Conservation (phyloP, 2,888 invertebrate species). For the Ceramica pisi region DNA sequence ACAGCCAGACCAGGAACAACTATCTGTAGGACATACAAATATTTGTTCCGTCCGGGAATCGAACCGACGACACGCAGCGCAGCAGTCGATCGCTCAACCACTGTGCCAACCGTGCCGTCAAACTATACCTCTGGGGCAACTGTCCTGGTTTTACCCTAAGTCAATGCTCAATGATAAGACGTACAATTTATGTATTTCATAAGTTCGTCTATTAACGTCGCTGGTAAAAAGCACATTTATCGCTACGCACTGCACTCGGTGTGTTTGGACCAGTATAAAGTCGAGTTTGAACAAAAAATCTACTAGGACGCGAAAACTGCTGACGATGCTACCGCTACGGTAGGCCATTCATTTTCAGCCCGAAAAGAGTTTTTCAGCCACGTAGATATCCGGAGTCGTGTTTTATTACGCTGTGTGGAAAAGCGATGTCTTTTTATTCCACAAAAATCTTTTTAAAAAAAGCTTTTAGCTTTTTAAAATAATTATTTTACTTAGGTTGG, state of each 20-base stretch:
- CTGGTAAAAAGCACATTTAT: neutral
- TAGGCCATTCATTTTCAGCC: slow-evolving; percentile 14
- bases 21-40: no score
- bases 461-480: neutral
- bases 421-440: neutral
- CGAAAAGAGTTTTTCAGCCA: slow-evolving; percentile 10
- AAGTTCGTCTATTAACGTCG: no score
- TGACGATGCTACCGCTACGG: neutral
- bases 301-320: neutral
- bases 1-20: no score
- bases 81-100: no score
- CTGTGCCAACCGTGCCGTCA: no score
- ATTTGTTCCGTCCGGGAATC: no score
- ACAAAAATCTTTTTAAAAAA: neutral
- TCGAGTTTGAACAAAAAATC: slow-evolving; percentile 10
- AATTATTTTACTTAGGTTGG: neutral
- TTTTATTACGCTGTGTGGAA: neutral
- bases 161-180: no score
- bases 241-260: neutral
- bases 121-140: no score
- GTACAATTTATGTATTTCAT: no score
- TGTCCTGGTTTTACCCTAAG: no score
- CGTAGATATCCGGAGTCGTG: neutral
- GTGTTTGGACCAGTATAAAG: neutral
- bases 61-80: no score